Evolutionary conservation across 2,797 vertebrate genomes (phyloP).

Genomic region (Chelmon rostratus): DNA sequence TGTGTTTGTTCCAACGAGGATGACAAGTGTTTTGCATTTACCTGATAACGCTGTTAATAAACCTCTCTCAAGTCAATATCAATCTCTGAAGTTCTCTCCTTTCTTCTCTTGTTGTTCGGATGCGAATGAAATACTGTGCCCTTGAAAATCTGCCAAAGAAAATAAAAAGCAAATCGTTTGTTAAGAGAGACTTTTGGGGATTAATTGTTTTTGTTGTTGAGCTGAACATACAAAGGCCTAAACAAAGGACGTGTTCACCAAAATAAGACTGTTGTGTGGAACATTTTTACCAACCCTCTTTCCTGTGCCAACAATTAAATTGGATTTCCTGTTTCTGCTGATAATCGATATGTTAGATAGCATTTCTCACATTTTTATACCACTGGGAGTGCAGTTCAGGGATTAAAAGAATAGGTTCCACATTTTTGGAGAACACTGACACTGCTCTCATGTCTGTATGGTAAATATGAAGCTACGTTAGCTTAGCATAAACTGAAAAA

Average conservation of each 20-base stretch:
- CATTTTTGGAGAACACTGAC: not conserved
- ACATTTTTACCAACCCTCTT: slow-evolving; percentile 8
- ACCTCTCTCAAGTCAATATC: slow-evolving; percentile 65
- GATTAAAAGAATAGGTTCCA: not conserved
- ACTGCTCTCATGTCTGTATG: not conserved
- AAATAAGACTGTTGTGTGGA: slow-evolving; percentile 25
- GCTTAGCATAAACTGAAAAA: not conserved
- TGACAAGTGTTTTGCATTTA: slow-evolving; percentile 80
- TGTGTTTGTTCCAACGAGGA: slow-evolving; percentile 71
- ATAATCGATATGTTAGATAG: slow-evolving; percentile 20
- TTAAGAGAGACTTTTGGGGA: slow-evolving; percentile 64
- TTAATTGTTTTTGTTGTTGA: slow-evolving; percentile 69
- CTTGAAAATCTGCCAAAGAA: slow-evolving; percentile 75
- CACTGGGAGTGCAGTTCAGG: too few relatives aligned
- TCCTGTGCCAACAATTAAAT: slow-evolving; percentile 33
- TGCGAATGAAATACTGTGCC: slow-evolving; percentile 59
- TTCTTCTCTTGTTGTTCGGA: slow-evolving; percentile 62
- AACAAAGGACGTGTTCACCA: slow-evolving; percentile 42
- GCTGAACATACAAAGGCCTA: slow-evolving; percentile 36
- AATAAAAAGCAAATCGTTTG: slow-evolving; percentile 60
- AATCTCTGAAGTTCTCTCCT: slow-evolving; percentile 59
- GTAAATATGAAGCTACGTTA: not conserved
- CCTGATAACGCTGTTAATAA: slow-evolving; percentile 82
- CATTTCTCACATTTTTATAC: not conserved
- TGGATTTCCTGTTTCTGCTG: slow-evolving; percentile 20